Conservation (phyloP, 2,888 invertebrate genomes). For the Scaptomyza tumidula region DNA sequence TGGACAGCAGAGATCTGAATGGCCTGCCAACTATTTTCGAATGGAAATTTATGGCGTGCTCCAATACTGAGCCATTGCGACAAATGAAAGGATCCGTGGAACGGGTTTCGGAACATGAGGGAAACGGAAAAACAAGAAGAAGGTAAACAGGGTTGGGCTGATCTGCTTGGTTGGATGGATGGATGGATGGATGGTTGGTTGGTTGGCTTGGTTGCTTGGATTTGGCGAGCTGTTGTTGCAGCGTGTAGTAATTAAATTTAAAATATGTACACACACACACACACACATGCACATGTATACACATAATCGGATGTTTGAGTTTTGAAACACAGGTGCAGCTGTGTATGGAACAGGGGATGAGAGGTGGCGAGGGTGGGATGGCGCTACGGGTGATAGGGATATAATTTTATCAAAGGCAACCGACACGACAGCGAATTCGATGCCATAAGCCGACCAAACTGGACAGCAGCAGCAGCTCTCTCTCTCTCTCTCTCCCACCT, state of each 20-base stretch:
- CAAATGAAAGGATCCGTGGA: slow-evolving; percentile 61
- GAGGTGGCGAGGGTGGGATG: not conserved
- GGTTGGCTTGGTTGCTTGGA: slow-evolving; percentile 56
- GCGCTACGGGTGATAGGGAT: slow-evolving; percentile 8
- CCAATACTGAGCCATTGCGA: slow-evolving; percentile 50
- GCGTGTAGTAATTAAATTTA: slow-evolving; percentile 74
- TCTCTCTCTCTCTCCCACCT: not conserved
- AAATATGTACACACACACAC: slow-evolving; percentile 65
- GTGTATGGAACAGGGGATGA: not conserved
- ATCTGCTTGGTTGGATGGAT: slow-evolving; percentile 44
- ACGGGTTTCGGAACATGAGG: slow-evolving; percentile 5
- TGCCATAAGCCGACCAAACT: slow-evolving; percentile 49
- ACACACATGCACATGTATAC: slow-evolving; percentile 44
- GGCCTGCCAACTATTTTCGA: slow-evolving; percentile 67
- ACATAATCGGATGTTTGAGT: slow-evolving; percentile 58
- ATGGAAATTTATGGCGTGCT: slow-evolving; percentile 59
- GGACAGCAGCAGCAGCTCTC: slow-evolving; percentile 44
- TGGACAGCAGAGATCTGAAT: slow-evolving; percentile 57
- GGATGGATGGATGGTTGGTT: slow-evolving; percentile 40
- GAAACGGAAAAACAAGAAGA: not conserved
- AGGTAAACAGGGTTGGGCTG: slow-evolving; percentile 23
- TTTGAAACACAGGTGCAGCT: slow-evolving; percentile 64
- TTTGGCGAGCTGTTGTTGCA: slow-evolving; percentile 50
- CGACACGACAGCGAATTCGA: slow-evolving; percentile 44
- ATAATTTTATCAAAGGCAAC: slow-evolving; percentile 74